Evolutionary conservation across 1,140 invertebrate species (phyloP), one percentile per base, ranked within the genome.

Genomic region (Drepana arcuata): DNA sequence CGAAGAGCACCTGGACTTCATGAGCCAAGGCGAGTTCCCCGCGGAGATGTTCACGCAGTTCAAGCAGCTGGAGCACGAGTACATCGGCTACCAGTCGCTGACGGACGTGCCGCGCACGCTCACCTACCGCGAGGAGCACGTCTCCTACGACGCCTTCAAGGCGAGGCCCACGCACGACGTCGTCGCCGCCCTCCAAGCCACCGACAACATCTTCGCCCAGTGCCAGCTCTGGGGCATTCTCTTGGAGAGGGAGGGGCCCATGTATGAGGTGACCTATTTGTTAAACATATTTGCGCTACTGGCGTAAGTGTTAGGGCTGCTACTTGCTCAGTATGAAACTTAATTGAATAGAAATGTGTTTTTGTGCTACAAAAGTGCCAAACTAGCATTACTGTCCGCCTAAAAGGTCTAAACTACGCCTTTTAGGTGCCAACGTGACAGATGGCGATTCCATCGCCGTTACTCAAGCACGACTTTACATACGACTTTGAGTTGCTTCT

Each of bases 61-160:
- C 79, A 88, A 89, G 41, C 94, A 97, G 79, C 77, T 97, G 33
- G 89, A 96, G 68, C 94, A 97, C 75, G 93, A 95, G 66, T 96
- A 95, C 66, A 93, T 95, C 68, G 94, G 95, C 28, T 98, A 98
- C 83, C 95, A 97, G 84, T 97, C 95, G 77, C 87, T 99, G n/a
- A 97, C 95, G 0, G 95, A 98, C 84, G 94, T 98, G 4, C 95
- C 96, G n/a, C 91, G 91, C 61, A 89, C 92, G 2, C 78, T 92
- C 5, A 86, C 89, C 11, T 75, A 77, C 48, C 48, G 63, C 14
- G 83, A 84, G 36, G 56, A 65, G 28, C 42, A 39, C 7, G 13
- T 74, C 3, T 60, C 53, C 36, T 56, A 75, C 39, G 50, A 86
- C 50, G 18, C 84, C 41, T 89, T 84, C 48, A 71, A 82, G 38